Conservation (phyloP, 1,140 invertebrate species). For the Macrocentrus cingulum region DNA sequence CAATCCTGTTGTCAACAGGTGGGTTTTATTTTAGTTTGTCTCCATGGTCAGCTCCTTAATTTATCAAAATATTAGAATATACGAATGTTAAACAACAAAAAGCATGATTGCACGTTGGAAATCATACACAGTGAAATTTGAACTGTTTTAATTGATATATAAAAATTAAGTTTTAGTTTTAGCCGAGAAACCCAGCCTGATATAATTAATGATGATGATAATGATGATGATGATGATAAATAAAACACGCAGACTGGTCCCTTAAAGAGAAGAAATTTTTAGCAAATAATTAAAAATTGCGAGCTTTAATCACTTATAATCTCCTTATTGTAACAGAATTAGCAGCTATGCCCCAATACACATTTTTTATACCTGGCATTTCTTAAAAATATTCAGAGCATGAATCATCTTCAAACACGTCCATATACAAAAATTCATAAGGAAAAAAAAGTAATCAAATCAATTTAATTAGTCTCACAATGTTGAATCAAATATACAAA, state of each 20-base stretch:
- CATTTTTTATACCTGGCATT: conserved; percentile 21
- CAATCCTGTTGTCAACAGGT: conserved; percentile 46
- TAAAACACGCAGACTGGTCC: background rate
- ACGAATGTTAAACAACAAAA: background rate
- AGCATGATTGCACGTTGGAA: conserved; percentile 38
- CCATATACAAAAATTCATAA: conserved; percentile 41
- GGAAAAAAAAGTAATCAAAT: conserved; percentile 21
- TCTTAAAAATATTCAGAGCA: conserved; percentile 25
- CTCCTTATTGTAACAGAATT: conserved; percentile 23
- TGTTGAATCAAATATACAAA: conserved; percentile 28
- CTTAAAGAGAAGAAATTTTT: background rate
- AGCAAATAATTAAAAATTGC: conserved; percentile 6
- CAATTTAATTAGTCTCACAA: conserved; percentile 26
- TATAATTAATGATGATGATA: background rate
- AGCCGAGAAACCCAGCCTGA: background rate
- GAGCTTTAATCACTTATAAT: conserved; percentile 12
- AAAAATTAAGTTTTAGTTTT: too few relatives aligned
- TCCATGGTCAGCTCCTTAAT: too few relatives aligned
- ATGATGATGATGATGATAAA: too few relatives aligned
- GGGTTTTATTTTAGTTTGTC: too few relatives aligned
- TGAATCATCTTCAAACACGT: conserved; percentile 34
- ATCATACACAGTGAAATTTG: conserved; percentile 22
- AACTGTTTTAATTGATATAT: too few relatives aligned
- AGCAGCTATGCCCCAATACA: conserved; percentile 18
- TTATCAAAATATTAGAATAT: too few relatives aligned